These are phyloP conservation scores for Thamnophis sirtalis DNA, from an alignment of 2,113 vertebrate species.

Conservation along the genomic window DNA sequence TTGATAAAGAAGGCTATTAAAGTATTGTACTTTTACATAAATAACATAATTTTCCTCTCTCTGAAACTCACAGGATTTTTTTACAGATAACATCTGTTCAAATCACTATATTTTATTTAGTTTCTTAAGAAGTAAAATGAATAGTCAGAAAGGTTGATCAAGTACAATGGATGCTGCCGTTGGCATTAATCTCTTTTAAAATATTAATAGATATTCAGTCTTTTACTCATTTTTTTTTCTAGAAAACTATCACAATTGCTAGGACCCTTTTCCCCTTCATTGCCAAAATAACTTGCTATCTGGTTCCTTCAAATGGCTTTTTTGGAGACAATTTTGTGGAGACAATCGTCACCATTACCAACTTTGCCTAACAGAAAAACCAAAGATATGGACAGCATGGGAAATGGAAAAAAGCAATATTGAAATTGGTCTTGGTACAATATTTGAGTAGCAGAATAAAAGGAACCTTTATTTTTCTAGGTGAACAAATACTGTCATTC, in stretches of 20 bases:
- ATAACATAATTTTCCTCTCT: constrained; percentile 55
- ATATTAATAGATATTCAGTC: constrained; percentile 65
- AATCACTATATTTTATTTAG: constrained; percentile 59
- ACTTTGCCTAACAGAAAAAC: constrained; percentile 21
- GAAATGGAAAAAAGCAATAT: background rate
- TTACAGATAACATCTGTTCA: constrained; percentile 63
- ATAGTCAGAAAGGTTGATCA: constrained; percentile 62
- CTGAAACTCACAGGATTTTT: constrained; percentile 57
- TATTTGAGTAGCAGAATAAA: background rate
- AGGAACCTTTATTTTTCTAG: background rate
- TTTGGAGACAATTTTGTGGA: background rate
- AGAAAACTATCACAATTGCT: constrained; percentile 57
- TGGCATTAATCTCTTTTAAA: constrained; percentile 67
- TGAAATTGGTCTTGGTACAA: background rate
- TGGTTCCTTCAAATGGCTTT: constrained; percentile 51
- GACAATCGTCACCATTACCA: constrained; percentile 18
- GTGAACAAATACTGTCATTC: background rate
- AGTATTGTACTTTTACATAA: constrained; percentile 58
- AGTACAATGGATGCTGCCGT: constrained; percentile 48
- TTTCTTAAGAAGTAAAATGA: constrained; percentile 56
- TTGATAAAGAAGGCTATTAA: constrained; percentile 66
- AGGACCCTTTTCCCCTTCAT: constrained; percentile 38
- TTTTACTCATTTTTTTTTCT: constrained; percentile 54
- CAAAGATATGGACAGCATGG: constrained; percentile 1
- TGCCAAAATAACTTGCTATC: constrained; percentile 54